Evolutionary conservation across 2,888 invertebrate genomes (phyloP).

Genomic region (Nesidiocoris tenuis): DNA sequence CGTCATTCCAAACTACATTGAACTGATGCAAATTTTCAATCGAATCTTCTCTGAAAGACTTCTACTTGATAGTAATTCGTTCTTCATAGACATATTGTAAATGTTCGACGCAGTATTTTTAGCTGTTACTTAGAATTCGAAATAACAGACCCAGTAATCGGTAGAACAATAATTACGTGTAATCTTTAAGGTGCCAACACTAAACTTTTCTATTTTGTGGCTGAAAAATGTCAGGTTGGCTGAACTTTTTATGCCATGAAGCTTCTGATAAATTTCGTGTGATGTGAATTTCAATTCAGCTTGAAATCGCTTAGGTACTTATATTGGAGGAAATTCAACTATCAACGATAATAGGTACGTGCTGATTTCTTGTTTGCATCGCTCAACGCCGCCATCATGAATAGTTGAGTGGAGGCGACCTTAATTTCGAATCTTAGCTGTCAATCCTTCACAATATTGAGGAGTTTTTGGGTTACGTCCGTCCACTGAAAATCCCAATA

Average conservation of each 20-base stretch:
- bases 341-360: too few species aligned
- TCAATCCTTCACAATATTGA: background rate
- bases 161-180: background rate
- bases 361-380: too few species aligned
- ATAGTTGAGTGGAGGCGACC: background rate
- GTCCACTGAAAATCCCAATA: too few species aligned
- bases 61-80: slow-evolving; percentile 30
- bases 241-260: too few species aligned
- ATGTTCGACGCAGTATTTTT: slow-evolving; percentile 38
- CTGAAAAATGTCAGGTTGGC: background rate
- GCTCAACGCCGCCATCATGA: too few species aligned
- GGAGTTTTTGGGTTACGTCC: background rate
- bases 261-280: too few species aligned
- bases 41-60: slow-evolving; percentile 39
- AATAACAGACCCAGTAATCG: background rate
- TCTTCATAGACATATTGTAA: slow-evolving; percentile 21
- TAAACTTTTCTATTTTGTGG: background rate
- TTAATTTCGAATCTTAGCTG: background rate
- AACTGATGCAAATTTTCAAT: slow-evolving; percentile 30
- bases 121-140: slow-evolving; percentile 25
- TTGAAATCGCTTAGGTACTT: too few species aligned
- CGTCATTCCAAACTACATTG: slow-evolving; percentile 33
- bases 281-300: too few species aligned
- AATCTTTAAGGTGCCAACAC: background rate
- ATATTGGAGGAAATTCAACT: too few species aligned